phyloP scores from a whole-genome alignment of 2,113 vertebrate genomes.

The Chionodraco myersi region DNA sequence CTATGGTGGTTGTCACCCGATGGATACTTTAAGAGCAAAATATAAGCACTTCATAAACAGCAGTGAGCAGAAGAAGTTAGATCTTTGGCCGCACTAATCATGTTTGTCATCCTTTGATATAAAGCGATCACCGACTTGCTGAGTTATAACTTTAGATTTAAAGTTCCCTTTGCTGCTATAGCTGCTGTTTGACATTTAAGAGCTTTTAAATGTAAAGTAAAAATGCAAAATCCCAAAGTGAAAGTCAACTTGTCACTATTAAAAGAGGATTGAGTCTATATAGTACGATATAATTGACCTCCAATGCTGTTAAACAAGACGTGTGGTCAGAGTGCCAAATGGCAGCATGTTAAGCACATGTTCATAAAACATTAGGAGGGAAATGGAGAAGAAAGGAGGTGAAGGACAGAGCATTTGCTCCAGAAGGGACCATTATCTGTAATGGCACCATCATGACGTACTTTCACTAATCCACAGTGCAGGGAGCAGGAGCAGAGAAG shows the following conservation, averaged over 20 bases:
- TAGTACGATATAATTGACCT: constrained; percentile 18
- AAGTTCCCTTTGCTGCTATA: neutral
- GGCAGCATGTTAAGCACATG: constrained; percentile 51
- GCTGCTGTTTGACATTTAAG: neutral
- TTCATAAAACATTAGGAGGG: constrained; percentile 48
- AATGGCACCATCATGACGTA: constrained; percentile 21
- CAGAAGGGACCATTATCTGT: constrained; percentile 34
- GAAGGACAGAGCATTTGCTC: constrained; percentile 50
- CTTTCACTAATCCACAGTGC: constrained; percentile 20
- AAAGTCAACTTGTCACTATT: constrained; percentile 11
- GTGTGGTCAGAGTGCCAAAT: constrained; percentile 25
- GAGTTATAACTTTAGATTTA: constrained; percentile 1
- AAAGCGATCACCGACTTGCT: neutral
- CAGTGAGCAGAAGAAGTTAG: neutral
- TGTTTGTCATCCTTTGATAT: constrained; percentile 6
- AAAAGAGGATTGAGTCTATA: constrained; percentile 1
- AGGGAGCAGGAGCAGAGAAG: constrained; percentile 4
- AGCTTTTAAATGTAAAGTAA: neutral
- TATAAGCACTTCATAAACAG: neutral
- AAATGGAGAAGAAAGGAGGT: constrained; percentile 42
- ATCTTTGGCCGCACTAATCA: neutral
- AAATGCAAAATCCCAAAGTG: neutral
- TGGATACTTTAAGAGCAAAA: neutral
- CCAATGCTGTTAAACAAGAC: constrained; percentile 22
- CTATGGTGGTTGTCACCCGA: neutral